phyloP scores from a whole-genome alignment of 2,888 invertebrate species.

The Eilema depressum region DNA sequence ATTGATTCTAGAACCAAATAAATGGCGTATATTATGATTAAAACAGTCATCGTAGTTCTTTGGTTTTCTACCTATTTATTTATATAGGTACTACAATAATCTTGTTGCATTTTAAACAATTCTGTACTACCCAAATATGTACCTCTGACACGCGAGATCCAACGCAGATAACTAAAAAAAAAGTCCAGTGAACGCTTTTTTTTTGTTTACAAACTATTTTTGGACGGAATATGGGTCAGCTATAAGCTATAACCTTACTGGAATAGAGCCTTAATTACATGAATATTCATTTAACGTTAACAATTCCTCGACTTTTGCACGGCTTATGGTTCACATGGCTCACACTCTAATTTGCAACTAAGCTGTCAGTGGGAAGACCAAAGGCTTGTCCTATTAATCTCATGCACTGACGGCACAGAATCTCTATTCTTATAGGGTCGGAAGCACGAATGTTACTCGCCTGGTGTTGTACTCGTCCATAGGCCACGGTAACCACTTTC shows the following conservation, averaged over 20 bases:
- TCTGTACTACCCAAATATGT: not conserved
- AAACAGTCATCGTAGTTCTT: not conserved
- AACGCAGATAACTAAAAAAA: not conserved
- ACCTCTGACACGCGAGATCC: constrained; percentile 16
- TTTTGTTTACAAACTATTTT: constrained; percentile 2
- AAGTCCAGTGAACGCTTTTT: not conserved
- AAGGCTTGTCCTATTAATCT: too few species aligned
- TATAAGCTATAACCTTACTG: not conserved
- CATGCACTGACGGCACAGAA: too few species aligned
- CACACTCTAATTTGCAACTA: not conserved
- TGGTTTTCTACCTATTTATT: constrained; percentile 1
- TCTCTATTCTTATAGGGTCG: too few species aligned
- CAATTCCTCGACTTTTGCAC: not conserved
- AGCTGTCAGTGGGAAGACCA: too few species aligned
- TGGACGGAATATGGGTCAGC: not conserved
- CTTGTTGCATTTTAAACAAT: constrained; percentile 1
- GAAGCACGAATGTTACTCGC: too few species aligned
- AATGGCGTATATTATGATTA: not conserved
- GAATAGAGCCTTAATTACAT: not conserved
- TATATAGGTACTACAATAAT: not conserved
- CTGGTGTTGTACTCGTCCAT: too few species aligned
- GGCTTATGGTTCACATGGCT: not conserved
- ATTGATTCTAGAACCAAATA: not conserved
- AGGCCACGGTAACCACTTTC: too few species aligned
- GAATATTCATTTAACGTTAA: not conserved